A percentile compares a stretch with the other conserved stretches of the same genome.
Evolutionary conservation across 2,888 invertebrate genomes (phyloP).

Genomic region (Eutolmus rufibarbis): DNA sequence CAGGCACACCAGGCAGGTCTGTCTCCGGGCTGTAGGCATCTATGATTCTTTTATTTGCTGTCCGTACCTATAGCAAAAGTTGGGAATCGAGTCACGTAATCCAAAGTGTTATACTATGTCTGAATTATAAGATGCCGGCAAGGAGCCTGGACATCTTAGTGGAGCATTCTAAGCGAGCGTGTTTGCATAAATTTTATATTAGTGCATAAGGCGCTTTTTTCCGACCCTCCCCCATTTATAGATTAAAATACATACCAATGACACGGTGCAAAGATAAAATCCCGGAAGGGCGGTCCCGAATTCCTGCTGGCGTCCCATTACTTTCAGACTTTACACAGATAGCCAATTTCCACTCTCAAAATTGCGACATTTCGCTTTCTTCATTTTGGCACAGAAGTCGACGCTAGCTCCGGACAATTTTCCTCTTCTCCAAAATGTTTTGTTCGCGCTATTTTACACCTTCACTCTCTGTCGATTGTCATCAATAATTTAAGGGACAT

Average conservation of each 20-base stretch:
- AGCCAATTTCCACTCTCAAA: slow-evolving; percentile 23
- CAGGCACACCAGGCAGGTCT: not conserved
- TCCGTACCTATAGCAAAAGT: slow-evolving; percentile 32
- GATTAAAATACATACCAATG: slow-evolving; percentile 38
- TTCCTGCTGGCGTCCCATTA: slow-evolving; percentile 9
- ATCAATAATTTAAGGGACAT: slow-evolving; percentile 26
- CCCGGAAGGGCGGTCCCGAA: slow-evolving; percentile 31
- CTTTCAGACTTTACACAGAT: slow-evolving; percentile 30
- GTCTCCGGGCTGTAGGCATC: slow-evolving; percentile 6
- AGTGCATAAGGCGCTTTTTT: slow-evolving; percentile 33
- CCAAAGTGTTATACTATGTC: slow-evolving; percentile 53
- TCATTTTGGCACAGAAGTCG: not conserved
- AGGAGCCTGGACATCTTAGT: slow-evolving; percentile 19
- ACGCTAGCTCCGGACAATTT: not conserved
- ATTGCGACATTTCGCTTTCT: slow-evolving; percentile 33
- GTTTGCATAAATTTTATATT: slow-evolving; percentile 41
- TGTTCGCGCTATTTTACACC: slow-evolving; percentile 30
- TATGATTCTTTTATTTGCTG: slow-evolving; percentile 43
- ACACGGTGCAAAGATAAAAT: slow-evolving; percentile 28
- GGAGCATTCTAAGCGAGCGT: slow-evolving; percentile 8
- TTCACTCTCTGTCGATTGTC: slow-evolving; percentile 35
- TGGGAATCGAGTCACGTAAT: slow-evolving; percentile 52
- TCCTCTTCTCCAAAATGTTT: not conserved
- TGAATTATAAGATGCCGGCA: slow-evolving; percentile 51
- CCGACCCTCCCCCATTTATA: slow-evolving; percentile 8